Evolutionary conservation across 2,888 invertebrate genomes (phyloP).

Genomic region (Pardosa pseudoannulata): DNA sequence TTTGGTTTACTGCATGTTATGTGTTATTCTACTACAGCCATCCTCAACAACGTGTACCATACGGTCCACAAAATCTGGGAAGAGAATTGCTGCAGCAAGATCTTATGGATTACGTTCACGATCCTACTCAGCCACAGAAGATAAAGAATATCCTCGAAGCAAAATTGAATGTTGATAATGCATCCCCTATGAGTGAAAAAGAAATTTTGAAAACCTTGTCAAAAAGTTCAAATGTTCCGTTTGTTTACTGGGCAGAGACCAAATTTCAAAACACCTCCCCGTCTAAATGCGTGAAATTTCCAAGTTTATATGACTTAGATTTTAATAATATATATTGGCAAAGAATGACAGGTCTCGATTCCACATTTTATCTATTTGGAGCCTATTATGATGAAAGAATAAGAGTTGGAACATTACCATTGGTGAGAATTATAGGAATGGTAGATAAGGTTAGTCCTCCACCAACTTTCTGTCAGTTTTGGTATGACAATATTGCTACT

Average conservation of each 20-base stretch:
- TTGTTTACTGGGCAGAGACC: conserved; percentile 88
- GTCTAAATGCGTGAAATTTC: conserved; percentile 78
- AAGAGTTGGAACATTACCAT: conserved; percentile 87
- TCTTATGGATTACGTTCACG: neutral
- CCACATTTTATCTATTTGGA: conserved; percentile 88
- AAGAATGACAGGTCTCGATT: conserved; percentile 85
- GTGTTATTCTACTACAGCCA: neutral
- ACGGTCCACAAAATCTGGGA: neutral
- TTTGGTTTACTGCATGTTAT: neutral
- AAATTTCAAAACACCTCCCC: conserved; percentile 84
- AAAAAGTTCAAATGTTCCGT: conserved; percentile 86
- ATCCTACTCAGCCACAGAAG: neutral
- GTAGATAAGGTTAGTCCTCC: conserved; percentile 92
- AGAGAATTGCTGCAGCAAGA: conserved; percentile 7
- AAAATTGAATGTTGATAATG: neutral
- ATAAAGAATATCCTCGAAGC: neutral
- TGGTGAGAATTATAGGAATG: conserved; percentile 96
- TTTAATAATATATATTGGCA: conserved; percentile 97
- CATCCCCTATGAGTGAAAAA: neutral
- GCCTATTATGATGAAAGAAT: conserved; percentile 91
- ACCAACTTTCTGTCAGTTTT: conserved; percentile 81
- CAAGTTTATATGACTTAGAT: conserved; percentile 91
- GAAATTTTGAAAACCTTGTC: conserved; percentile 45
- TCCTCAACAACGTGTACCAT: neutral
- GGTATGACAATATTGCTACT: conserved; percentile 75